Base-by-base conservation (phyloP, 1,140 invertebrate species). In the Temnothorax curvispinosus region DNA sequence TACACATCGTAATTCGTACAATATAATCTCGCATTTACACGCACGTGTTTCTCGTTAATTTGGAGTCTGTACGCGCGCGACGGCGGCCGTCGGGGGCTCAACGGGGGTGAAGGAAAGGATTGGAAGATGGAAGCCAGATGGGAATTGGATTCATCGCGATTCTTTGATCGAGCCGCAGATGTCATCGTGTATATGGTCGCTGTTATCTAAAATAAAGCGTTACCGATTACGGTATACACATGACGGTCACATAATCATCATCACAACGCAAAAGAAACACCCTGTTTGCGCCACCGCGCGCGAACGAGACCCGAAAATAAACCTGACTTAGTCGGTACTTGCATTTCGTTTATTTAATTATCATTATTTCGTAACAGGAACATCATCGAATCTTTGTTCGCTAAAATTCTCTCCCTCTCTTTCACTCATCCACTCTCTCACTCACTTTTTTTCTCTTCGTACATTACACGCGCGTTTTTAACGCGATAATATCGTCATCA, bases 301-400 rank as follows among this genome's bases (percentile, higher is more conserved):
- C 64, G 85, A 89, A 86, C 81, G 88, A 91, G 87, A 89, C 81
- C 78, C 91, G 81, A 91, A 92, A 60, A 56, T 89, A 92, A 94
- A 92, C 93, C 93, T 94, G 93, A 94, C 93, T 95, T 92, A 93
- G 91, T 92, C 92, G 92, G 72, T 94, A 94, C 77, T 92, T 84
- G 81, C 90, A 90, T 91, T 92, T 92, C 86, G 85, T 92, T 89
- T 89, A 87, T 88, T 92, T 93, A 91, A 92, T 93, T 93, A 94
- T 93, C 93, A 94, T 94, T 93, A 94, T 92, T 58, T 93, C 94
- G 87, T 91, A 95, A 95, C 93, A 95, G 94, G 94, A 95, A 95
- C 94, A 95, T 94, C 89, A 95, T 94, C 93, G 94, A 95, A 95
- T 93, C 94, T 94, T 94, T 94, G 92, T 94, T 94, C 93, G 92